These are phyloP conservation scores for Machaerirhynchus nigripectus DNA, from an alignment of 2,113 vertebrate species.

Conservation along the genomic window DNA sequence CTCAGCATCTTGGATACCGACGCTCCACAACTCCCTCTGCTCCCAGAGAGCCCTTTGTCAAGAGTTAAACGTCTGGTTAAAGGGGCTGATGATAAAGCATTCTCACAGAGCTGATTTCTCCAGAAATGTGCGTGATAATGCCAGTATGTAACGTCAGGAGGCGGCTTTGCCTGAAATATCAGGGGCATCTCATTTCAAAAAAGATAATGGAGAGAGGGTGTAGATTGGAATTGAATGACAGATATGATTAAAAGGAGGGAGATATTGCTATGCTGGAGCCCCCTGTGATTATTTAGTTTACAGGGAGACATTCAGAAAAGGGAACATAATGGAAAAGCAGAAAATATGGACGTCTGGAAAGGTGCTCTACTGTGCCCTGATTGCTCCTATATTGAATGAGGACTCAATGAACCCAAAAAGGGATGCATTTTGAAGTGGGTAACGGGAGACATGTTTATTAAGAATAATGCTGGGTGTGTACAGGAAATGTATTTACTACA, in stretches of 20 bases:
- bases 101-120: neutral
- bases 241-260: neutral
- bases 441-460: neutral
- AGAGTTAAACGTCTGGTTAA: neutral
- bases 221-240: neutral
- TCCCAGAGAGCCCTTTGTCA: neutral
- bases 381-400: neutral
- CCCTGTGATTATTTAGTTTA: neutral
- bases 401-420: neutral
- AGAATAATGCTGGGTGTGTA: neutral
- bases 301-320: neutral
- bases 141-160: neutral
- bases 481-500: neutral
- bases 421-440: neutral
- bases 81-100: neutral
- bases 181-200: neutral
- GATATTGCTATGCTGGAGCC: neutral
- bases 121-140: neutral
- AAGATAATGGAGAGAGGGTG: neutral
- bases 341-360: neutral
- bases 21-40: neutral
- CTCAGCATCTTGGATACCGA: neutral
- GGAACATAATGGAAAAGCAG: neutral
- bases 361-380: neutral
- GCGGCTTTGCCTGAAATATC: neutral